Conservation (phyloP, 2,797 vertebrate species). For the Chloroceryle amazona region DNA sequence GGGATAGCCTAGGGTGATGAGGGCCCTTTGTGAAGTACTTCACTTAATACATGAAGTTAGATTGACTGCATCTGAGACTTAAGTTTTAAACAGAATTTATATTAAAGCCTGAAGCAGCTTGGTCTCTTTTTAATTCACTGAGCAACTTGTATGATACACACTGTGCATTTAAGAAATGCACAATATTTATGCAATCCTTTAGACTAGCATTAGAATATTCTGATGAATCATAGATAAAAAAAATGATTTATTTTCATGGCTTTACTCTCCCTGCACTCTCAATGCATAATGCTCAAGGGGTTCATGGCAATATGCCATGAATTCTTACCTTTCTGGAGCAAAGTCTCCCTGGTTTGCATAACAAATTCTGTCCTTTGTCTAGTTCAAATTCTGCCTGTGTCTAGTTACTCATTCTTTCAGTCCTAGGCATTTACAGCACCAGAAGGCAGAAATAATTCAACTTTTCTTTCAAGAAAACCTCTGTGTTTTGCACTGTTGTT, state of each 20-base stretch:
- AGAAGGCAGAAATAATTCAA: background rate
- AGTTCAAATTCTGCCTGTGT: background rate
- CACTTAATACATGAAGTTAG: background rate
- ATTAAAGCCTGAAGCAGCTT: constrained; percentile 12
- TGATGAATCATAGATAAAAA: background rate
- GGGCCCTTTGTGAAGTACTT: background rate
- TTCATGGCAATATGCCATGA: background rate
- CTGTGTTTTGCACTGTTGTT: background rate
- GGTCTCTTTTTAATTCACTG: background rate
- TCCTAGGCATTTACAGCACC: background rate
- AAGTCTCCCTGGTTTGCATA: background rate
- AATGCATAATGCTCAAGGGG: background rate
- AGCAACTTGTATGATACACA: background rate
- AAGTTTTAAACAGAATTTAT: constrained; percentile 12
- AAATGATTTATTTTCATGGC: background rate
- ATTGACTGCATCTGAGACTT: background rate
- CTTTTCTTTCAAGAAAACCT: background rate
- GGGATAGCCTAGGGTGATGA: background rate
- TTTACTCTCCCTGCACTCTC: background rate
- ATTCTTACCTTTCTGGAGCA: background rate
- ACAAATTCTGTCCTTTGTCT: background rate
- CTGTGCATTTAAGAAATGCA: constrained; percentile 4
- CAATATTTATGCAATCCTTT: background rate
- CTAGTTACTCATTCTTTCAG: background rate
- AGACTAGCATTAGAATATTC: background rate